Evolutionary conservation across 2,888 invertebrate species (phyloP).

Genomic region (Choristoneura rosaceana): DNA sequence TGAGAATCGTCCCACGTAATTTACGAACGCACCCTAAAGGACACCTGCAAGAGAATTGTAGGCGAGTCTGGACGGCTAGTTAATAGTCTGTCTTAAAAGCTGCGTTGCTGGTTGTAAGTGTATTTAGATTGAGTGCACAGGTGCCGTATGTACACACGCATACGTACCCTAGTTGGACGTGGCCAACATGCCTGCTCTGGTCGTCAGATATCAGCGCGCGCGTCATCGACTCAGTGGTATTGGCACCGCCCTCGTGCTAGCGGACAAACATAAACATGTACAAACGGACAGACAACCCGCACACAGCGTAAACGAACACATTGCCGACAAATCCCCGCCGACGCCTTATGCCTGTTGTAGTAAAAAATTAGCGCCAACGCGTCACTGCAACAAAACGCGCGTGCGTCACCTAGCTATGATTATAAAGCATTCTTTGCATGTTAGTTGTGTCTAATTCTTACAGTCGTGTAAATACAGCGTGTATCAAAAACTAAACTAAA

Average conservation of each 20-base stretch:
- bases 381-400: conserved; percentile 59
- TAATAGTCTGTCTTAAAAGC: conserved; percentile 14
- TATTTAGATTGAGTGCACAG: conserved; percentile 59
- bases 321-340: conserved; percentile 56
- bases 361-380: conserved; percentile 83
- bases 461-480: conserved; percentile 72
- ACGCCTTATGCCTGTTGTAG: conserved; percentile 78
- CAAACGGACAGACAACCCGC: conserved; percentile 70
- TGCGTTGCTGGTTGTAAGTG: conserved; percentile 13
- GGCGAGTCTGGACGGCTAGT: too few relatives aligned
- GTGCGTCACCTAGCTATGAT: conserved; percentile 26
- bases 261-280: conserved; percentile 87
- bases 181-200: conserved; percentile 95
- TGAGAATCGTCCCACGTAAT: too few relatives aligned
- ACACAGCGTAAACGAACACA: conserved; percentile 55
- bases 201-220: conserved; percentile 97
- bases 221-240: conserved; percentile 97
- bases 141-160: conserved; percentile 80
- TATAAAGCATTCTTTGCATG: conserved; percentile 58
- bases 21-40: too few relatives aligned
- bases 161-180: conserved; percentile 98
- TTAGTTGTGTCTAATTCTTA: conserved; percentile 73
- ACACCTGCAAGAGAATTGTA: too few relatives aligned
- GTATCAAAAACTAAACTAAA: conserved; percentile 60
- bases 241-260: conserved; percentile 96